A percentile compares a stretch with the other conserved stretches of the same genome.
phyloP scores from a whole-genome alignment of 2,888 invertebrate species.

The Globia sparganii region DNA sequence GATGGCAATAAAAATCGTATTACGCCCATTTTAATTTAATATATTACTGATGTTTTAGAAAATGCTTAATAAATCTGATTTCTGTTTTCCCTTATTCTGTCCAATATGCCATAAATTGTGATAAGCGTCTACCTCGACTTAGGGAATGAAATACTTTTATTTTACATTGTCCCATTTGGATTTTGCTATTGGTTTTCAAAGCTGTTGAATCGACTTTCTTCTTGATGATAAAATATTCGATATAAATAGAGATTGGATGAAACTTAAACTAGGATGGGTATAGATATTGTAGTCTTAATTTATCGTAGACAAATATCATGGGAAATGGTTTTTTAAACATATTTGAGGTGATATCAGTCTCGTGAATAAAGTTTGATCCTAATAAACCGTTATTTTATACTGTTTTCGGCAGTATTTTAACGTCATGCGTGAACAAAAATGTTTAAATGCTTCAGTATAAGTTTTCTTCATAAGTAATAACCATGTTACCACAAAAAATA shows the following conservation, averaged over 20 bases:
- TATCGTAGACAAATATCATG: neutral
- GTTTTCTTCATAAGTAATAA: neutral
- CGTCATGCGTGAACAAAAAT: neutral
- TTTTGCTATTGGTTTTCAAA: conserved; percentile 51
- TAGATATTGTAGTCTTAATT: conserved; percentile 22
- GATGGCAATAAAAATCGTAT: conserved; percentile 83
- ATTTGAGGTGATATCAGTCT: conserved; percentile 1
- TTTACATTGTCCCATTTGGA: conserved; percentile 46
- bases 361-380: neutral
- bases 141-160: conserved; percentile 73
- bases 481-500: neutral
- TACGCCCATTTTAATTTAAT: conserved; percentile 83
- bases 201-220: conserved; percentile 43
- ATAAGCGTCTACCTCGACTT: conserved; percentile 77
- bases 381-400: neutral
- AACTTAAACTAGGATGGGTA: conserved; percentile 29
- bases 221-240: conserved; percentile 45
- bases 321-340: neutral
- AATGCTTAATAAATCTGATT: conserved; percentile 77
- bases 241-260: conserved; percentile 25
- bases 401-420: neutral
- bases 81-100: conserved; percentile 79
- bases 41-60: conserved; percentile 79
- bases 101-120: conserved; percentile 83
- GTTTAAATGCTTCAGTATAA: neutral